Evolutionary conservation across 2,113 vertebrate species (phyloP).

Genomic region (Caranx ignobilis): DNA sequence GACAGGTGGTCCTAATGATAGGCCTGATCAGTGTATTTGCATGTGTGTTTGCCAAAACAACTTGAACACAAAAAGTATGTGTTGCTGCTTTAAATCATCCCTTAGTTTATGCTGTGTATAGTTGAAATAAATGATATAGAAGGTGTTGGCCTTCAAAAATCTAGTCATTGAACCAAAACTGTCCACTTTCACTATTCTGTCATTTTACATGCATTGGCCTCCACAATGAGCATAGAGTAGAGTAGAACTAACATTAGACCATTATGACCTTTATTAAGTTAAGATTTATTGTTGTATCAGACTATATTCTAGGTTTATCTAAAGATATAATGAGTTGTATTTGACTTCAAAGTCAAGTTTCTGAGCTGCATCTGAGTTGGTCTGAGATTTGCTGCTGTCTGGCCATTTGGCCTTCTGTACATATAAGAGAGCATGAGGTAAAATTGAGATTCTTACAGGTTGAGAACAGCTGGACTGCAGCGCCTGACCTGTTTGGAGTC

Average conservation of each 20-base stretch:
- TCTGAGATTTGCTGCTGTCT: constrained; percentile 1
- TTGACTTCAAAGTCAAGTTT: background rate
- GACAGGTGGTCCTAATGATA: too few relatives aligned
- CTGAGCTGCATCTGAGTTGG: background rate
- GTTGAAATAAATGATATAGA: too few relatives aligned
- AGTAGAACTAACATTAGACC: background rate
- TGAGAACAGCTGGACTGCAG: constrained; percentile 49
- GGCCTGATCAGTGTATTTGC: too few relatives aligned
- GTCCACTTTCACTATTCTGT: too few relatives aligned
- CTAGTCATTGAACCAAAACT: too few relatives aligned
- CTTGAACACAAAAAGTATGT: too few relatives aligned
- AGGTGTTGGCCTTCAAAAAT: too few relatives aligned
- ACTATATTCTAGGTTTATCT: background rate
- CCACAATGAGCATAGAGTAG: background rate
- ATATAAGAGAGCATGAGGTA: constrained; percentile 10
- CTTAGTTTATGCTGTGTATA: too few relatives aligned
- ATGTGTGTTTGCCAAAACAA: too few relatives aligned
- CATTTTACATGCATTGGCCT: background rate
- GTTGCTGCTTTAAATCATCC: too few relatives aligned
- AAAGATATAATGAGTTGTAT: constrained; percentile 1
- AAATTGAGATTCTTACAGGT: constrained; percentile 8
- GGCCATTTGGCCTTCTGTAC: background rate
- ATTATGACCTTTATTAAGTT: too few relatives aligned
- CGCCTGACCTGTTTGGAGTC: constrained; percentile 23
- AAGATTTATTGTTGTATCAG: too few relatives aligned